phyloP scores from a whole-genome alignment of 2,797 vertebrate species.

The Etheostoma nigrum region DNA sequence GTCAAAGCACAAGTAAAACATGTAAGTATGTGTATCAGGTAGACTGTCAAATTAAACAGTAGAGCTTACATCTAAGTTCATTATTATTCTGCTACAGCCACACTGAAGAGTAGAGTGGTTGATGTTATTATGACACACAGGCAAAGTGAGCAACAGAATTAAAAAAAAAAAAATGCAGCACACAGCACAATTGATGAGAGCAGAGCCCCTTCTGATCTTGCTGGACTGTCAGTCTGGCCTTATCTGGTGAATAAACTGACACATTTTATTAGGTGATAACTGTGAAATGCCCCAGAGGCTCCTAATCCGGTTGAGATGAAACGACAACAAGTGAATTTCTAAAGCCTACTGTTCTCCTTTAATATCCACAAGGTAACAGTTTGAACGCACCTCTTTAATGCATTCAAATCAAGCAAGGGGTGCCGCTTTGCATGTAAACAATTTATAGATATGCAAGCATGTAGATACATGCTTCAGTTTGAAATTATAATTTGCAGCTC shows the following conservation, averaged over 20 bases:
- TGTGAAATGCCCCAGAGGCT: conserved; percentile 1
- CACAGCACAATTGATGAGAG: background rate
- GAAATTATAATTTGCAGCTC: background rate
- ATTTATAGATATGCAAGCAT: background rate
- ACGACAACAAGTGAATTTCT: conserved; percentile 5
- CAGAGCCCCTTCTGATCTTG: background rate
- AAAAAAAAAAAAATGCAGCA: background rate
- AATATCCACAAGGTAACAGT: conserved; percentile 1
- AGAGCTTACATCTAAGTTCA: background rate
- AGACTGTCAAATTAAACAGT: background rate
- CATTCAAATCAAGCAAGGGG: conserved; percentile 9
- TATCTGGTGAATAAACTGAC: conserved; percentile 23
- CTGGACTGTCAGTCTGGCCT: conserved; percentile 12
- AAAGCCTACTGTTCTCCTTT: conserved; percentile 17
- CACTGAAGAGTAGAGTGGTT: background rate
- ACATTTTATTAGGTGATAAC: conserved; percentile 41
- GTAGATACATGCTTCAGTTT: background rate
- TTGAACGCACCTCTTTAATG: conserved; percentile 21
- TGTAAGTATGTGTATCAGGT: background rate
- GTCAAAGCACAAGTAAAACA: background rate
- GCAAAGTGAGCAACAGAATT: conserved; percentile 15
- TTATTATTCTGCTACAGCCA: conserved; percentile 1
- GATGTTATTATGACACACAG: conserved; percentile 5
- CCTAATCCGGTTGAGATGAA: conserved; percentile 31
- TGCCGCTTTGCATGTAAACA: conserved; percentile 25